Base-by-base conservation (phyloP, 2,888 invertebrate genomes). In the Synanthedon vespiformis region DNA sequence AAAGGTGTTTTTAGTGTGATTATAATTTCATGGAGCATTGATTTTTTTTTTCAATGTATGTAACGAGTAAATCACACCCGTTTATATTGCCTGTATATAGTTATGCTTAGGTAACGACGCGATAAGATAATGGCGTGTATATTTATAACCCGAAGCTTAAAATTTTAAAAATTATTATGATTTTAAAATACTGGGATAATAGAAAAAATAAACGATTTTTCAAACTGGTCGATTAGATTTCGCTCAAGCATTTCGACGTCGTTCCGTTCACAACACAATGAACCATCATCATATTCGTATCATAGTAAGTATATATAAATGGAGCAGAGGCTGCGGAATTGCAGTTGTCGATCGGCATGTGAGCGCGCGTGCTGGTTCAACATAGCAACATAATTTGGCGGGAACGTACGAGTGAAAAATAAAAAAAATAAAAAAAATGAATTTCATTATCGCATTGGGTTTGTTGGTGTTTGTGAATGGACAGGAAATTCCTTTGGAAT, bases 281-380 rank as follows among this genome's bases (percentile, higher is more conserved):
- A 16, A 34, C 34, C 34, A 10, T 34, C 34, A 34, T 34, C 34
- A 34, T 10, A 34, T 34, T 34, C 34, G 34, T 34, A 34, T 34
- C 34, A 34, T 34, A 34, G 34, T 34, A 34, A 34, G 34, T 34
- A 34, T 76, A 81, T 86, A 83, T 86, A 86, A 82, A 79, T 76
- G 75, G 75, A 76, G 70, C 76, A 72, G 70, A 78, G 73, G 62
- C 77, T 76, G 67, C 58, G 69, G 69, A 64, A 59, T 66, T 73
- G 77, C 84, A 86, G 86, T 86, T 77, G 80, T 80, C 78, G 16
- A 81, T 69, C 75, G 63, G 70, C 68, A 65, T 77, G 81, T 76
- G 77, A 71, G 60, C 80, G 81, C 76, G 84, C 69, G 71, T 66
- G 68, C 68, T 52, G 50, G 41, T 48, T 48, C 14, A 52, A 51